Percentiles rank a stretch among this genome's conserved stretches.
phyloP scores from a whole-genome alignment of 2,797 vertebrate genomes.

The Adrianichthys oophorus region DNA sequence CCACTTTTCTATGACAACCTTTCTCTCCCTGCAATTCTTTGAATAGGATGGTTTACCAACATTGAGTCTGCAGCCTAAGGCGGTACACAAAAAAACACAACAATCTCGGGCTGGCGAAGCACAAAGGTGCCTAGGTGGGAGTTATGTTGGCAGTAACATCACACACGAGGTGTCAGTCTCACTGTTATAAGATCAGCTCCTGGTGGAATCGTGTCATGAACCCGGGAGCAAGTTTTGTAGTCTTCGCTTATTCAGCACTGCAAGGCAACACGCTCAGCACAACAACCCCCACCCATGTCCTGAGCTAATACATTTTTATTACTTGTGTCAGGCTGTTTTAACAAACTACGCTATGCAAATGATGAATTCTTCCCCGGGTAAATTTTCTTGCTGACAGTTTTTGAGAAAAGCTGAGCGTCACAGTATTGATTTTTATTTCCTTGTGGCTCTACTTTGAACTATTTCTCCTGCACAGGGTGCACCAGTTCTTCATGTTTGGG shows the following conservation, averaged over 20 bases:
- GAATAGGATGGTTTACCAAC: constrained; percentile 35
- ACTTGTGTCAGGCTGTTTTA: constrained; percentile 73
- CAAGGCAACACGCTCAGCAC: constrained; percentile 70
- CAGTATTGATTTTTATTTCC: constrained; percentile 65
- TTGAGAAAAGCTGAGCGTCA: constrained; percentile 70
- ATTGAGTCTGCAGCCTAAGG: constrained; percentile 32
- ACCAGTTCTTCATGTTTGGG: constrained; percentile 27
- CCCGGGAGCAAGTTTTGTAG: constrained; percentile 59
- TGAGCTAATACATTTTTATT: constrained; percentile 78
- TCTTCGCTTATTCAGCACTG: constrained; percentile 71
- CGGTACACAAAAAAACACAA: constrained; percentile 19
- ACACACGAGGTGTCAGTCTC: constrained; percentile 47
- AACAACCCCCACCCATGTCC: constrained; percentile 52
- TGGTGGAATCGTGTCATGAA: constrained; percentile 57
- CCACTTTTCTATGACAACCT: constrained; percentile 16
- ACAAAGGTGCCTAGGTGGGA: constrained; percentile 15
- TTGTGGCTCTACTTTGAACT: constrained; percentile 44
- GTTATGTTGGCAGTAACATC: constrained; percentile 31
- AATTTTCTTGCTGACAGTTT: constrained; percentile 74
- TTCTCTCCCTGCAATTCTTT: constrained; percentile 29
- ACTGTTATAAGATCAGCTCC: constrained; percentile 62
- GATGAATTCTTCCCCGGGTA: constrained; percentile 62
- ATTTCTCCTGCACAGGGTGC: constrained; percentile 35
- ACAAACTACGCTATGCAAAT: constrained; percentile 74
- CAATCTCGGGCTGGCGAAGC: constrained; percentile 16